A percentile compares a stretch with the other conserved stretches of the same genome.
Conservation (phyloP, 2,797 vertebrate genomes). For the Mus minutoides region DNA sequence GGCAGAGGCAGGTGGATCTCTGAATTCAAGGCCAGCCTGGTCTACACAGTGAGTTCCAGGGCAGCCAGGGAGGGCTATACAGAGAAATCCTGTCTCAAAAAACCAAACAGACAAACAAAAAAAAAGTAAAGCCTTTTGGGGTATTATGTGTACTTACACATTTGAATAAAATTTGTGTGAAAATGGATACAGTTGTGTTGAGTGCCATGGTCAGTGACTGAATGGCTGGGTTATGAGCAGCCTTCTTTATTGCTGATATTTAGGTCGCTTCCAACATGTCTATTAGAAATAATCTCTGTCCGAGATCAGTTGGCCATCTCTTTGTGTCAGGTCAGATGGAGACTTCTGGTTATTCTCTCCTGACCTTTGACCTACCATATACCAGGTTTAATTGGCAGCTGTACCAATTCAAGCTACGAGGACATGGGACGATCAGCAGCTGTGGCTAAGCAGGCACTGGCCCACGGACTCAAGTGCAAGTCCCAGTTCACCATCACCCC, state of each 20-base stretch:
- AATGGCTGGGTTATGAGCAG: not conserved
- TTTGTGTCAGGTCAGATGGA: not conserved
- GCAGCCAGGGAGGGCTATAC: not conserved
- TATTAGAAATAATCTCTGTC: not conserved
- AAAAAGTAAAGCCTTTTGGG: not conserved
- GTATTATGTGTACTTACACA: not conserved
- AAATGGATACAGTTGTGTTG: not conserved
- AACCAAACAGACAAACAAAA: not conserved
- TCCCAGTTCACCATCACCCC: conserved; percentile 96
- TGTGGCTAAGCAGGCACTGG: conserved; percentile 95
- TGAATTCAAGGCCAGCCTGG: too few species aligned
- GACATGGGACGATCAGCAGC: conserved; percentile 97
- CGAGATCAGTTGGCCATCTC: not conserved
- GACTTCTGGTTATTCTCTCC: conserved; percentile 35
- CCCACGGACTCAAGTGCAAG: conserved; percentile 94
- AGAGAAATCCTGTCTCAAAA: too few species aligned
- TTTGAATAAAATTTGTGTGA: accelerated
- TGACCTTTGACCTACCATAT: conserved; percentile 20
- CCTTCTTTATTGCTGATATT: not conserved
- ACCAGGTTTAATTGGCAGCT: conserved; percentile 96
- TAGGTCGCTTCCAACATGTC: not conserved
- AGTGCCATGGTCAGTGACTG: not conserved
- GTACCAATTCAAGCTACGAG: conserved; percentile 98
- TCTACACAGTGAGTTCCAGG: too few species aligned
- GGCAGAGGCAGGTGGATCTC: too few species aligned